A percentile compares a stretch with the other conserved stretches of the same genome.
phyloP scores from a whole-genome alignment of 2,797 vertebrate species.

The Peromyscus eremicus region DNA sequence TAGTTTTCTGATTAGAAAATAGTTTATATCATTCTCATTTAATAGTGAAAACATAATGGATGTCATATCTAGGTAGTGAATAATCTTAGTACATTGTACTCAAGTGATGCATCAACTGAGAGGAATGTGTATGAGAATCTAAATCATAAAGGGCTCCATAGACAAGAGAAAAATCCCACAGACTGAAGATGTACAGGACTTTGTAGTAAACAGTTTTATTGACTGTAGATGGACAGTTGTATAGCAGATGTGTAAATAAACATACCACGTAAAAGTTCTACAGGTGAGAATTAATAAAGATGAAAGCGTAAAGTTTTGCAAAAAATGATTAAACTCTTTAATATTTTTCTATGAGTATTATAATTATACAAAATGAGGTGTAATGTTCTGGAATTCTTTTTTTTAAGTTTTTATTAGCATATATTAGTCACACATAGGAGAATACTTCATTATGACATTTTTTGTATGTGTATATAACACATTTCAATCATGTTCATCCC shows the following conservation, averaged over 20 bases:
- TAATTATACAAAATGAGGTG: background rate
- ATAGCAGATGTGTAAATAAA: background rate
- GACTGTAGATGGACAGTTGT: background rate
- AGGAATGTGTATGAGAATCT: background rate
- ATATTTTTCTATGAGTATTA: background rate
- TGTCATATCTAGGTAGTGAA: background rate
- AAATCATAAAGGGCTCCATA: background rate
- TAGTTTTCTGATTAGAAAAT: conserved; percentile 38
- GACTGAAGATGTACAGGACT: background rate
- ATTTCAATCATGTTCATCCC: background rate
- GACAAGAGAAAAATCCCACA: background rate
- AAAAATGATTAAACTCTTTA: background rate
- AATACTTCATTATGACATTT: background rate
- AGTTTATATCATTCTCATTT: background rate
- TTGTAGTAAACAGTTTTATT: background rate
- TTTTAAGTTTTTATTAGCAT: background rate
- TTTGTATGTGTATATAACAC: background rate
- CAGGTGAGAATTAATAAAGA: background rate
- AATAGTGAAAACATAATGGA: conserved; percentile 20
- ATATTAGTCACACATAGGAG: background rate
- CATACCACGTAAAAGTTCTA: background rate
- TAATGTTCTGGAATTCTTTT: conserved; percentile 7
- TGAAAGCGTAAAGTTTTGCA: background rate
- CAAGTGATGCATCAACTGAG: background rate
- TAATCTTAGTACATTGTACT: background rate